These are phyloP conservation scores for Drosophila mojavensis DNA, from an alignment of 1,140 invertebrate species.

Conservation along the genomic window DNA sequence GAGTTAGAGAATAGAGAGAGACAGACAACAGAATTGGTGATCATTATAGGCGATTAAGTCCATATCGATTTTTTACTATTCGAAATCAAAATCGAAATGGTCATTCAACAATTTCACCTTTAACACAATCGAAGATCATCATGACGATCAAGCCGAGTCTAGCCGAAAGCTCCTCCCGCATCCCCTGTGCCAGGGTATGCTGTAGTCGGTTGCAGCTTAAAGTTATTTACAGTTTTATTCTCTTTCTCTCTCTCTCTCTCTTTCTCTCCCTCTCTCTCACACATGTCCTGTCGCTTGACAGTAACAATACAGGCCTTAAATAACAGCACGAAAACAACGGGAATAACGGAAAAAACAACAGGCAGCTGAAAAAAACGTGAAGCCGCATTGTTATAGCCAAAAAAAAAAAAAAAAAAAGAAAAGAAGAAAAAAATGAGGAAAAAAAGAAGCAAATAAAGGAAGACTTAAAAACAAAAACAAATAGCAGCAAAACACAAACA, in stretches of 20 bases:
- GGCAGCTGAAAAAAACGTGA: constrained; percentile 40
- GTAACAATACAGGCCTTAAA: constrained; percentile 6
- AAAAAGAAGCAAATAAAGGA: constrained; percentile 25
- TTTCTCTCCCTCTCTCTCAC: not conserved
- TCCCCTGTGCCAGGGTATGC: not conserved
- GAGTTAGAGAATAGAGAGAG: no score
- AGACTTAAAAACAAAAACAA: constrained; percentile 43
- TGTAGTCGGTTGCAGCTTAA: not conserved
- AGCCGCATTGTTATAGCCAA: constrained; percentile 5
- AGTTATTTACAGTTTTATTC: not conserved
- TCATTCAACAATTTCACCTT: no score
- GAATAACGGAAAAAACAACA: constrained; percentile 12
- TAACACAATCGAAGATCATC: no score
- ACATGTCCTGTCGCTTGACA: not conserved
- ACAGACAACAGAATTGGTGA: no score
- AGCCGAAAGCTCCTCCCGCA: no score
- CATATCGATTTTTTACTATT: no score
- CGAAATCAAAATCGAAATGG: no score
- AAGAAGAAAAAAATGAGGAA: not conserved
- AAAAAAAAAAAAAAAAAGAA: constrained; percentile 7
- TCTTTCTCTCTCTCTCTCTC: no score
- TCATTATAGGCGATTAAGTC: no score
- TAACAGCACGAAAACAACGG: constrained; percentile 2
- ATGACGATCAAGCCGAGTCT: no score
- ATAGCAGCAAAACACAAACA: constrained; percentile 37